Percentiles rank a stretch among this genome's conserved stretches.
These are phyloP conservation scores for Flexamia atlantica DNA, from an alignment of 2,888 invertebrate species.

Conservation along the genomic window DNA sequence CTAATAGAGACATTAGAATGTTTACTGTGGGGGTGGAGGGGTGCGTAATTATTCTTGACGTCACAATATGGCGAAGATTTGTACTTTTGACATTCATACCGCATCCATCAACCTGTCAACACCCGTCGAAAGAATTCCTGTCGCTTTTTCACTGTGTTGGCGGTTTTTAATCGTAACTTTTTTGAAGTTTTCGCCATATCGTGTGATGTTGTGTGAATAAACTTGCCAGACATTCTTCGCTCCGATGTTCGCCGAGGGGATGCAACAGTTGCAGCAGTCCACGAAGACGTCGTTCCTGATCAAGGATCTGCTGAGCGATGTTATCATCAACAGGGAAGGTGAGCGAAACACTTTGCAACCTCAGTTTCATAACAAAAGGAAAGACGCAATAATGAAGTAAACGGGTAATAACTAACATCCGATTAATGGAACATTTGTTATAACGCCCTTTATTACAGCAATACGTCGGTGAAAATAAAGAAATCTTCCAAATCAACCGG, in stretches of 20 bases:
- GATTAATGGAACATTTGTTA: no score
- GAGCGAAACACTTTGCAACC: no score
- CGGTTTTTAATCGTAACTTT: not conserved
- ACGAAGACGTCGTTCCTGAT: conserved; percentile 84
- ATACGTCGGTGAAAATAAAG: no score
- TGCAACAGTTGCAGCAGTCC: conserved; percentile 68
- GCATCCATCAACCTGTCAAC: conserved; percentile 13
- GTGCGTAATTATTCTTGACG: conserved; percentile 18
- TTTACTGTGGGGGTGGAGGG: conserved; percentile 18
- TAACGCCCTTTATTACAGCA: no score
- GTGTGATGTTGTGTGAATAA: not conserved
- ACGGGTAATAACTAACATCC: no score
- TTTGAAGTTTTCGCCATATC: not conserved
- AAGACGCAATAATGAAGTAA: no score
- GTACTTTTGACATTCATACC: conserved; percentile 39
- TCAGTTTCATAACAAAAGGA: no score
- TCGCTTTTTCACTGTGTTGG: not conserved
- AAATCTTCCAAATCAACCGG: no score
- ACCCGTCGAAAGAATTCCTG: not conserved
- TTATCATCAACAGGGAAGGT: conserved; percentile 79
- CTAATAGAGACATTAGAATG: conserved; percentile 36
- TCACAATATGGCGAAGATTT: conserved; percentile 44
- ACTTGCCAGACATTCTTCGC: not conserved
- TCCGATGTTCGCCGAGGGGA: conserved; percentile 52
- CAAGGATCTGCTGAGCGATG: conserved; percentile 89